phyloP scores from a whole-genome alignment of 2,797 vertebrate genomes.

The Esox masquinongy region DNA sequence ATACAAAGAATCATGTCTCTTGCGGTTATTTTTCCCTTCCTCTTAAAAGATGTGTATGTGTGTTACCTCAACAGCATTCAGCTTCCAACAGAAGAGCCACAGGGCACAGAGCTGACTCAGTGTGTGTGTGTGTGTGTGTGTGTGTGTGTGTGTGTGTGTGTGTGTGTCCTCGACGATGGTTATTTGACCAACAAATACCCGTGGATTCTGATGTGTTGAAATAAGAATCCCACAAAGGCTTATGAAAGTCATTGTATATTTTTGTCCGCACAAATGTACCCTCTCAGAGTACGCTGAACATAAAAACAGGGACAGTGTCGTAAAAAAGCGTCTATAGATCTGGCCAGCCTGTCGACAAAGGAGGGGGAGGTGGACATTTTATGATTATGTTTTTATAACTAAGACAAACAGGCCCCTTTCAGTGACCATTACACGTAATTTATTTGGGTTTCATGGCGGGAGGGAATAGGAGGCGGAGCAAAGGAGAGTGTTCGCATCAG shows the following conservation, averaged over 20 bases:
- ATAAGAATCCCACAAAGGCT: conserved; percentile 10
- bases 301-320: conserved; percentile 5
- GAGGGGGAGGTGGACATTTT: background rate
- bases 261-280: conserved; percentile 1
- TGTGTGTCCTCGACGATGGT: background rate
- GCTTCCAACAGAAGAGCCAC: background rate
- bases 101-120: background rate
- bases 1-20: background rate
- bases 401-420: conserved; percentile 10
- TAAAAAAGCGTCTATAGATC: conserved; percentile 6
- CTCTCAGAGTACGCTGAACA: conserved; percentile 3
- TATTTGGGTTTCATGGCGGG: background rate
- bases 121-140: background rate
- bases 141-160: no score
- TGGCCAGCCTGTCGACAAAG: background rate
- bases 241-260: conserved; percentile 19
- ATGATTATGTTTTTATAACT: conserved; percentile 19
- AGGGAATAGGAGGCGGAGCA: background rate
- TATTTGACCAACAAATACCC: conserved; percentile 17
- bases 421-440: background rate
- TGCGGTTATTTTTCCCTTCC: background rate
- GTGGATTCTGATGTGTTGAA: conserved; percentile 13
- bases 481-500: background rate
- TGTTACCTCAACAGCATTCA: background rate
- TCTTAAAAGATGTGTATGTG: background rate